A percentile compares a stretch with the other conserved stretches of the same genome.
Conservation (phyloP, 2,113 vertebrate genomes). For the Cyanoderma ruficeps region DNA sequence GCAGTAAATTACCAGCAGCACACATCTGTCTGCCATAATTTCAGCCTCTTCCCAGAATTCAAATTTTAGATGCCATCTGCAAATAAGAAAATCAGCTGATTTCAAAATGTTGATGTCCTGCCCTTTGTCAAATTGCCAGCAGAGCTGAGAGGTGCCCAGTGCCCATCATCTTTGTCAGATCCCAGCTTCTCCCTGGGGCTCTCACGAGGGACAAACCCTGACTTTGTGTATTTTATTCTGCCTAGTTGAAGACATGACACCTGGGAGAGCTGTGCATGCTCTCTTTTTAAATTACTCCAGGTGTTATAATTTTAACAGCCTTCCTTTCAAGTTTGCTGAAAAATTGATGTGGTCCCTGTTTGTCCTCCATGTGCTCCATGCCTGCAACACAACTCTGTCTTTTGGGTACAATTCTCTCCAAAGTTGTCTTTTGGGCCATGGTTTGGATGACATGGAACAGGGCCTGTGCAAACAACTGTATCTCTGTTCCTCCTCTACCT, state of each 20-base stretch:
- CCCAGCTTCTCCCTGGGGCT: not conserved
- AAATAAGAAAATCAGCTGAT: not conserved
- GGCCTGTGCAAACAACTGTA: rapidly evolving
- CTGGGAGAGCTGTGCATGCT: not conserved
- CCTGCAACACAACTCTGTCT: not conserved
- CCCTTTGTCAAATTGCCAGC: not conserved
- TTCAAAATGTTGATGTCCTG: not conserved
- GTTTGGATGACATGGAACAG: not conserved
- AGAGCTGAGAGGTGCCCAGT: not conserved
- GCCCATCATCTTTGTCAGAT: not conserved
- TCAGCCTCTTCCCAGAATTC: not conserved
- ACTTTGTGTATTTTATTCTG: not conserved
- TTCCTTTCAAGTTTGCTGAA: not conserved
- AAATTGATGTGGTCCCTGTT: not conserved
- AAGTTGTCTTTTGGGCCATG: not conserved
- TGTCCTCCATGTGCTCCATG: not conserved
- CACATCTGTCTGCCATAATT: not conserved
- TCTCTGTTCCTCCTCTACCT: not conserved
- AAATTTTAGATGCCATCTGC: not conserved
- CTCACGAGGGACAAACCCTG: not conserved
- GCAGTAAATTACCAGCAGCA: not conserved
- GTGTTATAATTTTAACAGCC: not conserved
- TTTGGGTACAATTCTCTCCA: not conserved
- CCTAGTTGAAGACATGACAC: not conserved
- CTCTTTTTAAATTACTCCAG: not conserved